Percentiles rank a stretch among this genome's conserved stretches.
Conservation (phyloP, 2,113 vertebrate genomes). For the Nesoenas mayeri region DNA sequence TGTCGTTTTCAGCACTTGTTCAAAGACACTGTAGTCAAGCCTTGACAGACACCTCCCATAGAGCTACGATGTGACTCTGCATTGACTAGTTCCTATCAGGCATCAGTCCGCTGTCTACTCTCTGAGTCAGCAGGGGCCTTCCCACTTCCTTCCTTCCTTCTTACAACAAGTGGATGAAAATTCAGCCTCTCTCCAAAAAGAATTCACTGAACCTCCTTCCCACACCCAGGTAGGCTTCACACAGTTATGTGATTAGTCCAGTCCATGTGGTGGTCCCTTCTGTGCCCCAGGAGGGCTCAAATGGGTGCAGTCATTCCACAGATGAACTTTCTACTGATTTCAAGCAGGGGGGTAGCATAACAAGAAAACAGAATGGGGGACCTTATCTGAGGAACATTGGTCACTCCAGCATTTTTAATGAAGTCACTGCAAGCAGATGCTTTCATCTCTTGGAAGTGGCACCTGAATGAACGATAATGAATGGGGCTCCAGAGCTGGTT, state of each 20-base stretch:
- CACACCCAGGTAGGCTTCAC: accelerated
- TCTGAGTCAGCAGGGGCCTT: neutral
- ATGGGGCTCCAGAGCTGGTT: neutral
- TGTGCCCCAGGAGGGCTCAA: neutral
- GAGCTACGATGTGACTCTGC: neutral
- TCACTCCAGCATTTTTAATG: neutral
- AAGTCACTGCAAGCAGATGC: neutral
- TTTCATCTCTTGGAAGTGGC: neutral
- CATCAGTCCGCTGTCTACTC: neutral
- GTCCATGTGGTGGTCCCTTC: neutral
- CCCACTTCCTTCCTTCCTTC: neutral
- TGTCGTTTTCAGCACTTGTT: neutral
- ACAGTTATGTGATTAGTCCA: neutral
- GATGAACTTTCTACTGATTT: neutral
- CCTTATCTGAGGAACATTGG: neutral
- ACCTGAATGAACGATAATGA: neutral
- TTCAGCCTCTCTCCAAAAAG: neutral
- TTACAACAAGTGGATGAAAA: neutral
- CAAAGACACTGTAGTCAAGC: neutral
- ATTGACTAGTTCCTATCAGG: neutral
- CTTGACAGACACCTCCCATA: neutral
- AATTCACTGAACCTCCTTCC: neutral
- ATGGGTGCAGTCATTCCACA: neutral
- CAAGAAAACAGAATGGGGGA: accelerated
- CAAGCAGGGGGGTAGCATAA: neutral